Evolutionary conservation across 1,140 invertebrate species (phyloP).

Genomic region (Drosophila arizonae): DNA sequence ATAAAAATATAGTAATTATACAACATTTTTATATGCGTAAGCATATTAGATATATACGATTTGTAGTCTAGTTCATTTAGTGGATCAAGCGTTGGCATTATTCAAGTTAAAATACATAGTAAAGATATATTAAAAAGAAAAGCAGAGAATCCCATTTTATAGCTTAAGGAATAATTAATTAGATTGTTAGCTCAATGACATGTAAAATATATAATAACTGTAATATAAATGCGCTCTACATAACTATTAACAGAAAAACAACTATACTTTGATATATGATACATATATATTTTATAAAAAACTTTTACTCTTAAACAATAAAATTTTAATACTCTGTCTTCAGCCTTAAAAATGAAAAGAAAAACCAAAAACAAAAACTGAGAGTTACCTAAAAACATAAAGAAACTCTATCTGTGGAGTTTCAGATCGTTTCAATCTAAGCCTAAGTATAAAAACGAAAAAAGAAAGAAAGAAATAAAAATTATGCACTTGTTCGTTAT

Average conservation of each 20-base stretch:
- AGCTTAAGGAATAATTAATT: slow-evolving; percentile 40
- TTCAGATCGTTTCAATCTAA: slow-evolving; percentile 25
- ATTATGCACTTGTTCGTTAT: slow-evolving; percentile 66
- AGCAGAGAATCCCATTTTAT: slow-evolving; percentile 14
- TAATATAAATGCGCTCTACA: slow-evolving; percentile 67
- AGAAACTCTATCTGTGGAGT: slow-evolving; percentile 4
- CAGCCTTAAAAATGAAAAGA: slow-evolving; percentile 60
- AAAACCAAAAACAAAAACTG: slow-evolving; percentile 15
- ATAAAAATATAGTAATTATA: slow-evolving; percentile 74
- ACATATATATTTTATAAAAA: slow-evolving; percentile 80
- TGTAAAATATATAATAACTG: slow-evolving; percentile 62
- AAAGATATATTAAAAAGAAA: slow-evolving; percentile 9
- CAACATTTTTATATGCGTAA: slow-evolving; percentile 49
- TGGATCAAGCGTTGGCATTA: slow-evolving; percentile 76
- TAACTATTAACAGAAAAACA: slow-evolving; percentile 47
- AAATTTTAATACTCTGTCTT: slow-evolving; percentile 79
- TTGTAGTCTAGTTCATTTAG: slow-evolving; percentile 68
- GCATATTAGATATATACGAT: slow-evolving; percentile 34
- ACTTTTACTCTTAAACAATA: slow-evolving; percentile 77
- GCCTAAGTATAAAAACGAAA: slow-evolving; percentile 54
- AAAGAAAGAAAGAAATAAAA: not conserved
- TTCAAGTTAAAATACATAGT: slow-evolving; percentile 54
- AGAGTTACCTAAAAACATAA: slow-evolving; percentile 39
- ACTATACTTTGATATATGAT: slow-evolving; percentile 77
- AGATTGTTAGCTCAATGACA: slow-evolving; percentile 56